Conservation (phyloP, 2,113 vertebrate genomes). For the Dinomys branickii region DNA sequence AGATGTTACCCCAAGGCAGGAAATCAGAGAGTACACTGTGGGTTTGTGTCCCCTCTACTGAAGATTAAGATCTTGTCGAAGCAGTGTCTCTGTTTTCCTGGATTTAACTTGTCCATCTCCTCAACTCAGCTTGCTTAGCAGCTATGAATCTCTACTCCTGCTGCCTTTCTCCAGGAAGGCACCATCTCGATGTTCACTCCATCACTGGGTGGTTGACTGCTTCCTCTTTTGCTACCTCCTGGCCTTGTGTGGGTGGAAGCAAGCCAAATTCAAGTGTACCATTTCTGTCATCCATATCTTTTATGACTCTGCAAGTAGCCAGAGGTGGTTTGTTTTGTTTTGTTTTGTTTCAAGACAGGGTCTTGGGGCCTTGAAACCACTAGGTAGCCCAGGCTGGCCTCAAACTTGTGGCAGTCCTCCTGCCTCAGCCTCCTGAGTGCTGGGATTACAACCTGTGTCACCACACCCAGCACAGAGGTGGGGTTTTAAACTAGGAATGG, state of each 20-base stretch:
- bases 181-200: not conserved
- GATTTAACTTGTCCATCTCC: not conserved
- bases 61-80: slow-evolving; percentile 30
- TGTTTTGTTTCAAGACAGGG: not conserved
- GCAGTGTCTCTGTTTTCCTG: not conserved
- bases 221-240: not conserved
- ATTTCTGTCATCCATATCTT: not conserved
- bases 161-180: not conserved
- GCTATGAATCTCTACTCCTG: not conserved
- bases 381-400: not conserved
- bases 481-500: not conserved
- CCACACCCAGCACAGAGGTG: not conserved
- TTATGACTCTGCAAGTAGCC: not conserved
- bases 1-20: not conserved
- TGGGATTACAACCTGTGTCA: too few species aligned
- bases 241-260: not conserved
- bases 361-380: too few species aligned
- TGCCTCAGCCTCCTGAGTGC: too few species aligned
- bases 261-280: not conserved
- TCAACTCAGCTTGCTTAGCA: not conserved
- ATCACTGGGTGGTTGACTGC: not conserved
- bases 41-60: slow-evolving; percentile 2
- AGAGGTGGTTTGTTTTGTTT: not conserved
- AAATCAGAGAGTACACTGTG: not conserved
- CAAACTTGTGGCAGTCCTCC: not conserved